phyloP scores from a whole-genome alignment of 1,140 invertebrate genomes.

The Pseudoatta argentina region DNA sequence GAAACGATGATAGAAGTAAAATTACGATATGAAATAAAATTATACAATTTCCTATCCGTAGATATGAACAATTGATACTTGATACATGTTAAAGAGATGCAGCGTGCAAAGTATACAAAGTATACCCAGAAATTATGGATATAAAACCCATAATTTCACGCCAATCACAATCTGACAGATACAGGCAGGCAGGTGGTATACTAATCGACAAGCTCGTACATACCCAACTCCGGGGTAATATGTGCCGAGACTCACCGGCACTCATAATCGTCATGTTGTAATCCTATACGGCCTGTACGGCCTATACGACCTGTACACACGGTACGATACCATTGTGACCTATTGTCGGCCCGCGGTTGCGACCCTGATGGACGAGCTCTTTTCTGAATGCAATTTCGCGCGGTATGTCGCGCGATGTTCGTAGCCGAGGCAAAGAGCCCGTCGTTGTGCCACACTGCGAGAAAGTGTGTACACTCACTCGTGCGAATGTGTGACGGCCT shows the following conservation, averaged over 20 bases:
- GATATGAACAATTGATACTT: too few species aligned
- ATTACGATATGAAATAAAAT: constrained; percentile 4
- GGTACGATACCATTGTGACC: constrained; percentile 40
- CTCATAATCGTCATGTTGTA: constrained; percentile 50
- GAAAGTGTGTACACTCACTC: constrained; percentile 44
- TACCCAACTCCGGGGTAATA: neutral
- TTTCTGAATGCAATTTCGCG: constrained; percentile 56
- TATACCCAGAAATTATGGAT: neutral
- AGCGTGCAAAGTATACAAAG: neutral
- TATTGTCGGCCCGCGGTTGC: constrained; percentile 1
- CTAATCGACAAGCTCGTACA: constrained; percentile 3
- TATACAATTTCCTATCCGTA: constrained; percentile 14
- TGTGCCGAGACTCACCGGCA: neutral
- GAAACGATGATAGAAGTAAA: neutral
- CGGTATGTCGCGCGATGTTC: constrained; percentile 49
- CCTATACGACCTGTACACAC: neutral
- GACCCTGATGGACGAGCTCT: constrained; percentile 36
- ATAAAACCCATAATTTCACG: neutral
- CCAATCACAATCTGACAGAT: constrained; percentile 20
- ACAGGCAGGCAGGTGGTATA: neutral
- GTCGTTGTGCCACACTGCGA: constrained; percentile 32
- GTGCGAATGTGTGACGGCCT: constrained; percentile 49
- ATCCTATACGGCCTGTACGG: neutral
- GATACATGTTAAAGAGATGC: neutral
- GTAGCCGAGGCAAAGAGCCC: constrained; percentile 47